Percentiles rank a stretch among this genome's conserved stretches.
phyloP scores from a whole-genome alignment of 1,140 invertebrate species.

The Grapholita molesta region DNA sequence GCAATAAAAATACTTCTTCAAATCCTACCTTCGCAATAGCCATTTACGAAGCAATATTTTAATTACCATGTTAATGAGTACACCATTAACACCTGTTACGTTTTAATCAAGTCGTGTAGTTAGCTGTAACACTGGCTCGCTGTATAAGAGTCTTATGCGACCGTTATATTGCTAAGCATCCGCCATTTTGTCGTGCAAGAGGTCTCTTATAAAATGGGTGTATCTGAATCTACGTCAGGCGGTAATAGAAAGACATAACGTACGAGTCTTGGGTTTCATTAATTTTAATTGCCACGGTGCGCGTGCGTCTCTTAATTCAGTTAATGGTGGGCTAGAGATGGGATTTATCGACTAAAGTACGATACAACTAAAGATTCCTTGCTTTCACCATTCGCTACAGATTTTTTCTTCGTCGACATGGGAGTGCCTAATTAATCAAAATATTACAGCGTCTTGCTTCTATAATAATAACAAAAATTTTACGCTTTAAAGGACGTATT shows the following conservation, averaged over 20 bases:
- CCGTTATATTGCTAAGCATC: neutral
- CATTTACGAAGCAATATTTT: neutral
- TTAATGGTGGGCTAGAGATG: constrained; percentile 4
- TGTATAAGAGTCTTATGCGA: neutral
- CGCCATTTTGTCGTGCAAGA: neutral
- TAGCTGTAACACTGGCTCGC: neutral
- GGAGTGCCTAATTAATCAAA: no score
- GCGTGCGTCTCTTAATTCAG: constrained; percentile 41
- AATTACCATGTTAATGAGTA: neutral
- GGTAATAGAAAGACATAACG: constrained; percentile 22
- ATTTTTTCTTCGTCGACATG: neutral
- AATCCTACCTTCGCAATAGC: neutral
- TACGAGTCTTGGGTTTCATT: constrained; percentile 43
- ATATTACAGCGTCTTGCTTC: no score
- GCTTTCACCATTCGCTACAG: neutral
- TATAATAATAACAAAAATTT: no score
- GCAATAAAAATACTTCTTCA: neutral
- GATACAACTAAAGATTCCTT: neutral
- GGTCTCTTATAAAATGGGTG: neutral
- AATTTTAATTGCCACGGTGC: constrained; percentile 59
- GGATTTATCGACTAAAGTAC: neutral
- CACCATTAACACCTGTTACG: constrained; percentile 10
- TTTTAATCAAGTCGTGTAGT: constrained; percentile 8
- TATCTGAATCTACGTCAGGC: constrained; percentile 5
- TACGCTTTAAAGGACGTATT: no score